phyloP scores from a whole-genome alignment of 2,113 vertebrate genomes.

The Otis tarda region DNA sequence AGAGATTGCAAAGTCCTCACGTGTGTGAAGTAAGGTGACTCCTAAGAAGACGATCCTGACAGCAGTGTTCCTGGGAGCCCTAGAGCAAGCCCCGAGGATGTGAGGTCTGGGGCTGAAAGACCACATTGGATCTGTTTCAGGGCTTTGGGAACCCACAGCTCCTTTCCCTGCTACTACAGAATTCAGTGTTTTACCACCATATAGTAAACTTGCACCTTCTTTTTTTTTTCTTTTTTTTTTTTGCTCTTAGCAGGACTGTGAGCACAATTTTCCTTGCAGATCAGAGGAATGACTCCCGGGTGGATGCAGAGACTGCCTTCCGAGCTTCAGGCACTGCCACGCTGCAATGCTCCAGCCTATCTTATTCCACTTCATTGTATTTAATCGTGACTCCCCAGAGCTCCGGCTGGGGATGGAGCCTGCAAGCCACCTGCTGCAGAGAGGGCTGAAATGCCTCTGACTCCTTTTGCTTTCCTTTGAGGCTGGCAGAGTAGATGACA shows the following conservation, averaged over 20 bases:
- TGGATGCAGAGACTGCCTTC: background rate
- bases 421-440: slow-evolving; percentile 32
- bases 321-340: background rate
- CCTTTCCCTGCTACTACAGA: background rate
- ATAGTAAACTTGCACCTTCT: background rate
- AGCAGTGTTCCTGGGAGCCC: background rate
- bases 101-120: background rate
- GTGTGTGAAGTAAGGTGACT: background rate
- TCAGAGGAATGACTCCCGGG: background rate
- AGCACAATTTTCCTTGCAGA: background rate
- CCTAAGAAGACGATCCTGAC: background rate
- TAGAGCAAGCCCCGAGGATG: background rate
- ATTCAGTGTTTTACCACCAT: background rate
- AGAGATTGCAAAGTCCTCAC: background rate
- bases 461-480: background rate
- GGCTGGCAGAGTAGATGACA: background rate
- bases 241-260: background rate
- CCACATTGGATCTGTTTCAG: background rate
- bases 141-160: background rate
- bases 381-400: background rate
- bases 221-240: background rate
- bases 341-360: background rate
- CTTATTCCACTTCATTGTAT: background rate
- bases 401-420: background rate
- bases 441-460: background rate